Evolutionary conservation across 2,888 invertebrate genomes (phyloP), one percentile per base, ranked within the genome.

Genomic region (Diplolepis rosae): DNA sequence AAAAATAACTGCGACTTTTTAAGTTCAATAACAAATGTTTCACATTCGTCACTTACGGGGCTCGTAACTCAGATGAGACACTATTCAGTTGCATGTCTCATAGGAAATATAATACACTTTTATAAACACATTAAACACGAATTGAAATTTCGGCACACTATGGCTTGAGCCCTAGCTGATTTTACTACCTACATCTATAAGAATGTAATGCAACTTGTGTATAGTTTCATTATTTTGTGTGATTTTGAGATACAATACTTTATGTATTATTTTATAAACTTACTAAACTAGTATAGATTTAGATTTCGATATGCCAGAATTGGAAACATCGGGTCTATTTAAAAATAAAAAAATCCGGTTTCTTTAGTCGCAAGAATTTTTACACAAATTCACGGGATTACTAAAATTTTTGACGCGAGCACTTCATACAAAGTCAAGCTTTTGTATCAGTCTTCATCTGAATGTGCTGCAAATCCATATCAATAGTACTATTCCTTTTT

Each of bases 141-240:
- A 30, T 30, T 30, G 9, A 32, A 32, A 11, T 27, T 32, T 54
- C 32, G 30, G 30, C 35, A 39, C 24, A 39, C 1, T 24, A 24
- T 24, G 35, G 35, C 6, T 39, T 13, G n/a, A 61, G 22, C 32
- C 27, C 61, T 39, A 24, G 61, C 35, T 22, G 24, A 61, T 39
- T 61, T 61, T 39, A 61, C 61, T 61, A 61, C 39, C 39, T 61
- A 61, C 61, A 61, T 61, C 61, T 61, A 61, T 61, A 61, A 32
- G 61, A 61, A 61, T 61, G 61, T 61, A 61, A 61, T 61, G 61
- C 18, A 18, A 45, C 45, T 45, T 45, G 45, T 61, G 61, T 61
- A 61, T 61, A 61, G 35, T 61, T 61, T 61, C 61, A 61, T 61
- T 39, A 39, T 35, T 61, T 39, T 39, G 61, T 61, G 61, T 61